phyloP scores from a whole-genome alignment of 2,113 vertebrate genomes.

The Hyperopisus bebe region DNA sequence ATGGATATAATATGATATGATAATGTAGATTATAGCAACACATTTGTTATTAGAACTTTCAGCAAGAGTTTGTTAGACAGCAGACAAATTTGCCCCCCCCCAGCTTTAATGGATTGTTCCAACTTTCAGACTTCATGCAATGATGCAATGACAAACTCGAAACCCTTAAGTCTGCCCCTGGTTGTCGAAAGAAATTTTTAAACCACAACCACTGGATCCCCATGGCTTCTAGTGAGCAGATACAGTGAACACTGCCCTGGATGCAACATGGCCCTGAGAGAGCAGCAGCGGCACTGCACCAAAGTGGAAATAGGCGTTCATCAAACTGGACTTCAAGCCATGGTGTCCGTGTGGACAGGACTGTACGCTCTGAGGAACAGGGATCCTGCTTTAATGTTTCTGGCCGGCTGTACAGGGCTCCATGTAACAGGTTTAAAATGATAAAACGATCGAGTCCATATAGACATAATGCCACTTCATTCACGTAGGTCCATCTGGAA shows the following conservation, averaged over 20 bases:
- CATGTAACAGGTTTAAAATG: not conserved
- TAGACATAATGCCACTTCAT: not conserved
- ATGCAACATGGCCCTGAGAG: not conserved
- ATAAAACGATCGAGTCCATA: not conserved
- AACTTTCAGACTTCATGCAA: not conserved
- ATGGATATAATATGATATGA: not conserved
- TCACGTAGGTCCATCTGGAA: not conserved
- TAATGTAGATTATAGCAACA: not conserved
- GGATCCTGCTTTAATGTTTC: constrained; percentile 54
- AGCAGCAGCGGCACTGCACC: constrained; percentile 49
- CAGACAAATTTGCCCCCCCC: not conserved
- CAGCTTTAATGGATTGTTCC: not conserved
- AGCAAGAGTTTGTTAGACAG: not conserved
- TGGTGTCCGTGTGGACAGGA: constrained; percentile 46
- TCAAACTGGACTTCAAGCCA: constrained; percentile 55
- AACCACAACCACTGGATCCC: not conserved
- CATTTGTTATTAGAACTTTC: not conserved
- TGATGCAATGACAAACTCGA: not conserved
- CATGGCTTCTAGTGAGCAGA: not conserved
- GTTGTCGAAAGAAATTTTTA: not conserved
- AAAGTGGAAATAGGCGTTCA: constrained; percentile 55
- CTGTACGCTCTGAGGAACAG: constrained; percentile 31
- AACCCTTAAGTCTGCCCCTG: not conserved
- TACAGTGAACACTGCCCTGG: not conserved
- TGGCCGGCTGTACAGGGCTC: not conserved